Conservation (phyloP, 2,888 invertebrate species). For the Bhutanitis thaidina region DNA sequence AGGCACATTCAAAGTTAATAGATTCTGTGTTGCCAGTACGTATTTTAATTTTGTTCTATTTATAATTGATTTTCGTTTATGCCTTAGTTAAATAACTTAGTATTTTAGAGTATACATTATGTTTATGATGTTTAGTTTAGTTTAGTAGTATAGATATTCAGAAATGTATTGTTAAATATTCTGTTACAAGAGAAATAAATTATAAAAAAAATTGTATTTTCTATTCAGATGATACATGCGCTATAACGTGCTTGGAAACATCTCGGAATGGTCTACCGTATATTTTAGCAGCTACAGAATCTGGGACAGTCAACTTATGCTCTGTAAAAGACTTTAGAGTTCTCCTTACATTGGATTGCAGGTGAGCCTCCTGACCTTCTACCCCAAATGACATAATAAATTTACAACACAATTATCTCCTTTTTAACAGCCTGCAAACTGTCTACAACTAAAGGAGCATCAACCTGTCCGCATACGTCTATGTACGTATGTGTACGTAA, state of each 20-base stretch:
- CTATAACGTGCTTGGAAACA: conserved; percentile 49
- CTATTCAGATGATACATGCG: conserved; percentile 46
- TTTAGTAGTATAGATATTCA: too few species aligned
- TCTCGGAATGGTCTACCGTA: conserved; percentile 47
- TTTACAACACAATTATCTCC: too few species aligned
- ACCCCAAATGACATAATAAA: too few species aligned
- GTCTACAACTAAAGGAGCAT: too few species aligned
- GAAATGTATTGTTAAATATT: too few species aligned
- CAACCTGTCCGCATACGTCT: too few species aligned
- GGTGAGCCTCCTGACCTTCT: conserved; percentile 28
- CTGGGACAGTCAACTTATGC: conserved; percentile 56
- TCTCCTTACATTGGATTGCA: conserved; percentile 61
- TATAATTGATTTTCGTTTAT: too few species aligned
- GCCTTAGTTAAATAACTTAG: too few species aligned
- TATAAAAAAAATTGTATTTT: not conserved
- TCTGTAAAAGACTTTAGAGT: conserved; percentile 52
- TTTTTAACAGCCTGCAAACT: too few species aligned
- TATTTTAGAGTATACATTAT: too few species aligned
- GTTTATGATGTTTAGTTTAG: too few species aligned
- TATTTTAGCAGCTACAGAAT: conserved; percentile 59
- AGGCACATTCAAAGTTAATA: conserved; percentile 46
- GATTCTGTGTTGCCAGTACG: conserved; percentile 55
- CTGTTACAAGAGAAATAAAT: not conserved
- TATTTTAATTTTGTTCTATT: conserved; percentile 21
- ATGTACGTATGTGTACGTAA: too few species aligned